Evolutionary conservation across 2,113 vertebrate species (phyloP), one percentile per base, ranked within the genome.

Genomic region (Cricetomys ansorgei): DNA sequence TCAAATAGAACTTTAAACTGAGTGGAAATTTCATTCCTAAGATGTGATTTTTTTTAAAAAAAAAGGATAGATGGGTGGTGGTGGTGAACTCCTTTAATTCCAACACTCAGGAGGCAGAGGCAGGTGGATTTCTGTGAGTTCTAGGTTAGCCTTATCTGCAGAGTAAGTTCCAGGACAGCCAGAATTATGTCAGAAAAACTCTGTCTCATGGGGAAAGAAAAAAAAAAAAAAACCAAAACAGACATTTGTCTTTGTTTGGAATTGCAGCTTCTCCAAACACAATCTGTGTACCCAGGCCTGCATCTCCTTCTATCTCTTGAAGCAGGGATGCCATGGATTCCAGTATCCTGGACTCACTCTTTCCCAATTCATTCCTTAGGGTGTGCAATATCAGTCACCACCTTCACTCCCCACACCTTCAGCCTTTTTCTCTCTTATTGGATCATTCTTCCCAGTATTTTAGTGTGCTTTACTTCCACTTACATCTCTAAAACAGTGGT

Each of bases 161-260:
- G n/a, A n/a, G n/a, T n/a, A n/a, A n/a, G n/a, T n/a, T n/a, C n/a
- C n/a, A n/a, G n/a, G n/a, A n/a, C n/a, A n/a, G n/a, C n/a, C n/a
- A n/a, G n/a, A n/a, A n/a, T n/a, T n/a, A n/a, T n/a, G n/a, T n/a
- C n/a, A n/a, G n/a, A n/a, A n/a, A n/a, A n/a, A n/a, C n/a, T n/a
- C n/a, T n/a, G n/a, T n/a, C n/a, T n/a, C n/a, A n/a, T n/a, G n/a
- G n/a, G n/a, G n/a, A n/a, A n/a, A n/a, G n/a, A n/a, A n/a, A n/a
- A n/a, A 64, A 29, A 11, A 83, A n/a, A 48, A 75, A 8, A 1
- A 25, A 72, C n/a, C n/a, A 8, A 3, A 15, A 91, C 94, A 92
- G n/a, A 88, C 50, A 27, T 84, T 93, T 91, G 34, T 37, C 86
- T 96, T 96, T 87, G 43, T 75, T 92, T 75, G 91, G 83, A 83